Base-by-base conservation (phyloP, 1,140 invertebrate species). In the Onthophagus taurus region DNA sequence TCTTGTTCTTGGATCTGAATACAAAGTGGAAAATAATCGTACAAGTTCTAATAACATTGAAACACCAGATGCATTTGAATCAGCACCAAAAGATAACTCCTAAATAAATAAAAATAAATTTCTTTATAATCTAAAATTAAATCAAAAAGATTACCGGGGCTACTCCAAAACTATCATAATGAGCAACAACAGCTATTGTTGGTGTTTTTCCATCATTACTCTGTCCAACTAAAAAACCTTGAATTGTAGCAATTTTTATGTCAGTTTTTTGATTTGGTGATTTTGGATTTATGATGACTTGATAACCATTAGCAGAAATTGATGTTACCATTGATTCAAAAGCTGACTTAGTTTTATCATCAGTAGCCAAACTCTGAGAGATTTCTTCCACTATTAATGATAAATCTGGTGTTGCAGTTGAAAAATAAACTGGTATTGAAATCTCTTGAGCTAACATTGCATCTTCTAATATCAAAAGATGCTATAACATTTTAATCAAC, bases 61-160 rank as follows among this genome's bases (percentile, higher is more conserved):
- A 8, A 92, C 80, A 42, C 96, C 96, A 47, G 90, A 93, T 6
- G 82, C 92, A 75, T 97, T 97, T 1, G 90, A 93, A 65, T 97
- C 92, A 3, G 83, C 81, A 24, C 91, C 92, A 66, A 73, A 76
- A 7, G 89, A 78, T 16, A 96, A 58, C 46, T 85, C 84, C 88
- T 92, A 57, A 23, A 62, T 16, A 37, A 9, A 36, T 20, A 8
- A 13, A 29, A 23, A 16, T 23, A 29, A 26, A 13, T 19, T 37
- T 37, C 11, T 2, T 41, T 13, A 17, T 29, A 8, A 17, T 14
- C 50, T 37, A 42, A 52, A 42, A 31, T 18, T 38, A 38, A 29
- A 20, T 41, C 16, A 12, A 16, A 4, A 17, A 12, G 17, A 44
- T 81, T 72, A 96, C 92, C 29, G 94, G 90, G 20, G 85, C 84